A percentile compares a stretch with the other conserved stretches of the same genome.
Conservation (phyloP, 2,113 vertebrate species). For the Gadus chalcogrammus region DNA sequence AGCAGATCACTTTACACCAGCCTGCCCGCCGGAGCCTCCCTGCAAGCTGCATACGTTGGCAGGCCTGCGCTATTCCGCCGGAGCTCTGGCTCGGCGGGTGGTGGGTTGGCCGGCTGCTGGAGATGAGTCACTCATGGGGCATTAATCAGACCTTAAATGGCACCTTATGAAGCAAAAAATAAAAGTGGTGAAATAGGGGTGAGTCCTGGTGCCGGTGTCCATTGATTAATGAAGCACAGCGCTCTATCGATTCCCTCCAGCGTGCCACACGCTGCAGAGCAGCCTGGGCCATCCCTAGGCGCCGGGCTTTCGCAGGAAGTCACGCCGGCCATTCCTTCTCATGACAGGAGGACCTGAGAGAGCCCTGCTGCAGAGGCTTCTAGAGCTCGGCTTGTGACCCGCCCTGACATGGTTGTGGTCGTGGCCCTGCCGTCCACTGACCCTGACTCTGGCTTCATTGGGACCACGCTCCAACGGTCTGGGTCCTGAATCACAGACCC, state of each 20-base stretch:
- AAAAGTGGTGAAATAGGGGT: conserved; percentile 9
- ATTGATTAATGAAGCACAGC: conserved; percentile 30
- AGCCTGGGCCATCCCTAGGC: conserved; percentile 17
- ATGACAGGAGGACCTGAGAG: no score
- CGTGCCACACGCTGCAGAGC: conserved; percentile 27
- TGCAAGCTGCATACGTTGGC: conserved; percentile 28
- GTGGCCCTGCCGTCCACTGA: no score
- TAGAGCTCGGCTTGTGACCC: no score
- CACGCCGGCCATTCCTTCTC: no score
- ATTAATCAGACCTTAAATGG: conserved; percentile 48
- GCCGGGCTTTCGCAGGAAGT: not conserved
- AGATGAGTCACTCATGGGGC: conserved; percentile 63
- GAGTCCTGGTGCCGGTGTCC: conserved; percentile 36
- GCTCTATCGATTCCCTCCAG: conserved; percentile 46
- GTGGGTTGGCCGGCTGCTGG: conserved; percentile 36
- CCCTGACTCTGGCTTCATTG: no score
- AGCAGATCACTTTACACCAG: conserved; percentile 65
- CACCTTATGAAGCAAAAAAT: conserved; percentile 15
- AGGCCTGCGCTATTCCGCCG: conserved; percentile 12
- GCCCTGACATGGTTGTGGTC: no score
- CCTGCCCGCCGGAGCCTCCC: conserved; percentile 46
- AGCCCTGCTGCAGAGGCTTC: no score
- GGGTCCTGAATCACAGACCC: no score
- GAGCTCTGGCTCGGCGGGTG: conserved; percentile 27
- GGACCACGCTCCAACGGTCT: no score